Conservation (phyloP, 2,888 invertebrate genomes). For the Drosophila peninsularis region DNA sequence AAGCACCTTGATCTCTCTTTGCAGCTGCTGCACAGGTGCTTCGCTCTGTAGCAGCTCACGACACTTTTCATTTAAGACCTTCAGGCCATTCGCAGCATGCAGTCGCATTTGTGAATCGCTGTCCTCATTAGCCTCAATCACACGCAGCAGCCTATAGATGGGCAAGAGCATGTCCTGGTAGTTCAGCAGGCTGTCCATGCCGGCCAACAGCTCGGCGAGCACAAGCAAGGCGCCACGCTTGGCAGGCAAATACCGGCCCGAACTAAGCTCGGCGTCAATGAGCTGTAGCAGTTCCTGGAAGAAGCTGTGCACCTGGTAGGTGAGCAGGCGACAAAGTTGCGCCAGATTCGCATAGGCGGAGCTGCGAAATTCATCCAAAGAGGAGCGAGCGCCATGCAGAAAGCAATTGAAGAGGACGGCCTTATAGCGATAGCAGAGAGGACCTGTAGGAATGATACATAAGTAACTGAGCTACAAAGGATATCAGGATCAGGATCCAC, state of each 20-base stretch:
- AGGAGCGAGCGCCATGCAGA: constrained; percentile 78
- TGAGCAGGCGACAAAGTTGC: constrained; percentile 80
- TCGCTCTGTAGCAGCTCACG: constrained; percentile 71
- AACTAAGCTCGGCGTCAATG: constrained; percentile 76
- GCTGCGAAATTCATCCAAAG: constrained; percentile 81
- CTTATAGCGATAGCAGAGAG: constrained; percentile 82
- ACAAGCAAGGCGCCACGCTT: constrained; percentile 83
- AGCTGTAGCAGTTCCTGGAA: constrained; percentile 82
- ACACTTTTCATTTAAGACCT: constrained; percentile 80
- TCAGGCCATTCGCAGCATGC: constrained; percentile 83
- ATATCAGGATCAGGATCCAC: constrained; percentile 4
- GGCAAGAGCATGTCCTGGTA: constrained; percentile 83
- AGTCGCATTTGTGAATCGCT: constrained; percentile 80
- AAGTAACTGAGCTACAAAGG: background rate
- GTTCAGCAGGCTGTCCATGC: constrained; percentile 83
- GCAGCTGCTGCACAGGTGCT: constrained; percentile 57
- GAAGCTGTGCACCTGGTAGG: constrained; percentile 83
- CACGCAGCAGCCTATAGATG: constrained; percentile 81
- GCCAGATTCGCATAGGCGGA: constrained; percentile 84
- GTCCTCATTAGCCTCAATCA: constrained; percentile 71
- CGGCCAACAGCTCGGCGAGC: constrained; percentile 81
- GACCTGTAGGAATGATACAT: constrained; percentile 61
- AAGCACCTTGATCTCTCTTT: constrained; percentile 82
- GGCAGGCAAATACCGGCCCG: constrained; percentile 82
- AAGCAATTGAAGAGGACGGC: constrained; percentile 81